phyloP scores from a whole-genome alignment of 2,797 vertebrate genomes.

The Lagodon rhomboides region DNA sequence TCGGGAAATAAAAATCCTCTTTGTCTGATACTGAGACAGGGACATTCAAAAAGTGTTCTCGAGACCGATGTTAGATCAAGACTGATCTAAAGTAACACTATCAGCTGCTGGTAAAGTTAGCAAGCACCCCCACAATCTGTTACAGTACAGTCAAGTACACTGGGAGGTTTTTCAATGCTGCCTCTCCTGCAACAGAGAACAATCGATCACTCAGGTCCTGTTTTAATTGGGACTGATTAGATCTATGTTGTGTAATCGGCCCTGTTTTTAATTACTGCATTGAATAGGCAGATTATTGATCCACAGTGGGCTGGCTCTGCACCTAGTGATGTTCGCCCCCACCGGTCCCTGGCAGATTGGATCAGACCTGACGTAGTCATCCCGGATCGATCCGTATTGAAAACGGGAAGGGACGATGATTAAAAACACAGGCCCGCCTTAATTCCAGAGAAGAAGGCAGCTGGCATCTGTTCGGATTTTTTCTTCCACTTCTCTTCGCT shows the following conservation, averaged over 20 bases:
- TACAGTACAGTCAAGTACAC: background rate
- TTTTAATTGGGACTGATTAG: constrained; percentile 72
- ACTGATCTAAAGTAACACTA: background rate
- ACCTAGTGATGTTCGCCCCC: constrained; percentile 42
- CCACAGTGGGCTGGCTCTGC: constrained; percentile 43
- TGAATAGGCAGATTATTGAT: constrained; percentile 78
- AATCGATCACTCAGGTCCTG: constrained; percentile 48
- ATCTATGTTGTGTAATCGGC: constrained; percentile 65
- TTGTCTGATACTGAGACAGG: too few species aligned
- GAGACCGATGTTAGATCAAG: too few species aligned
- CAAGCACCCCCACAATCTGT: background rate
- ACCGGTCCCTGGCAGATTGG: constrained; percentile 49
- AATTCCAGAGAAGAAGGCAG: constrained; percentile 34
- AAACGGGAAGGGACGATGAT: constrained; percentile 62
- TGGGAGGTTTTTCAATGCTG: constrained; percentile 27
- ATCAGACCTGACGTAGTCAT: constrained; percentile 53
- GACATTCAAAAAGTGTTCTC: too few species aligned
- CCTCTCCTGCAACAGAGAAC: constrained; percentile 25
- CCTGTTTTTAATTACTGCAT: constrained; percentile 78
- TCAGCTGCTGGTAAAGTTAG: constrained; percentile 9
- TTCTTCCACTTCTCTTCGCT: background rate
- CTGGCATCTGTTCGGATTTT: background rate
- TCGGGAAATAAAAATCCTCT: too few species aligned
- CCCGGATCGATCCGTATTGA: constrained; percentile 62
- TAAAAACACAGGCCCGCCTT: constrained; percentile 62